Conservation (phyloP, 1,140 invertebrate genomes). For the Drosophila elegans region DNA sequence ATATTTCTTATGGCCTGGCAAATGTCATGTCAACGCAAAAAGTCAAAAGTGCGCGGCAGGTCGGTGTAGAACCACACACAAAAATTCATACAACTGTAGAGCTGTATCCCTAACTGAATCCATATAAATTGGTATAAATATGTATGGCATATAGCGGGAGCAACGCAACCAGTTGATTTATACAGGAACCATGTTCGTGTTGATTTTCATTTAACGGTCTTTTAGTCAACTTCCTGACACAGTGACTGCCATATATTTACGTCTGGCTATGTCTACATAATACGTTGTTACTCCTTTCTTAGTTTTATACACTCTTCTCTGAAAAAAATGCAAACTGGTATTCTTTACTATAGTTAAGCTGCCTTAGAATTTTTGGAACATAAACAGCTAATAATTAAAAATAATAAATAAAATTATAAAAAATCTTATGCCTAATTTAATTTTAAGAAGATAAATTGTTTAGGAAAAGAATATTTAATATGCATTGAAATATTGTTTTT, state of each 20-base stretch:
- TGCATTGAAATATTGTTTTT: too few species aligned
- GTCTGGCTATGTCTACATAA: constrained; percentile 70
- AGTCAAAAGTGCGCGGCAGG: constrained; percentile 71
- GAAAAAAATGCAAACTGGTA: background rate
- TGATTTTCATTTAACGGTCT: constrained; percentile 83
- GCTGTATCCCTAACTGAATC: constrained; percentile 26
- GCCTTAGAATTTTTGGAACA: too few species aligned
- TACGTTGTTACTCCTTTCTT: constrained; percentile 31
- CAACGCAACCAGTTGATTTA: constrained; percentile 82
- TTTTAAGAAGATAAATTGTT: too few species aligned
- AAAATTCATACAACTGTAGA: constrained; percentile 6
- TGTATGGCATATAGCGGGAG: constrained; percentile 44
- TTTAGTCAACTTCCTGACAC: constrained; percentile 83
- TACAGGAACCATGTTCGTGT: constrained; percentile 73
- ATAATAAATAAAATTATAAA: too few species aligned
- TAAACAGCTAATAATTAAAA: too few species aligned
- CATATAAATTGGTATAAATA: constrained; percentile 44
- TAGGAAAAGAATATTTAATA: too few species aligned
- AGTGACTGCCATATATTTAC: constrained; percentile 80
- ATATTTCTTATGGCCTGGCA: constrained; percentile 53
- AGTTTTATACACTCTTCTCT: constrained; percentile 11
- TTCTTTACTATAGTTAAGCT: too few species aligned
- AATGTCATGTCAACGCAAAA: constrained; percentile 81
- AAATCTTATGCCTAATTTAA: too few species aligned
- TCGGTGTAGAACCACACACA: constrained; percentile 29